Evolutionary conservation across 2,888 invertebrate genomes (phyloP).

Genomic region (Stomorhina lunata): DNA sequence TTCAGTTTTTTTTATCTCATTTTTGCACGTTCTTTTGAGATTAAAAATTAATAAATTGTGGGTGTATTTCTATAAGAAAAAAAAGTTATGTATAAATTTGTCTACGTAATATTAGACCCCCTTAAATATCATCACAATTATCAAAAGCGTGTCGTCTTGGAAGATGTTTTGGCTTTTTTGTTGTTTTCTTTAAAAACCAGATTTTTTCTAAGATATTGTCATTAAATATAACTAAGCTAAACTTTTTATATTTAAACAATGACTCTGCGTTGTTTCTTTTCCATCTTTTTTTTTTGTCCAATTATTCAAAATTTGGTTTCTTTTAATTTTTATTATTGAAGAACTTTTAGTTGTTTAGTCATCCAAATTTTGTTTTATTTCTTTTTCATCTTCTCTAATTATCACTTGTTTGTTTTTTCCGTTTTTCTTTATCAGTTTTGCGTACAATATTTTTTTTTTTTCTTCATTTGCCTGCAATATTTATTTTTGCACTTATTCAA

Average conservation of each 20-base stretch:
- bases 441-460: not conserved
- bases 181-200: not conserved
- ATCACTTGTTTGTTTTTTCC: conserved; percentile 38
- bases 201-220: not conserved
- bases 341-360: conserved; percentile 55
- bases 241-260: not conserved
- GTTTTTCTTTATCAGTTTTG: conserved; percentile 15
- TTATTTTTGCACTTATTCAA: not conserved
- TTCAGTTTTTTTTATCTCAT: not conserved
- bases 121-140: conserved; percentile 35
- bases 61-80: conserved; percentile 3
- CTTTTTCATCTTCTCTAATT: conserved; percentile 24
- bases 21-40: not conserved
- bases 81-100: not conserved
- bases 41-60: conserved; percentile 6
- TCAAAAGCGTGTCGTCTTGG: conserved; percentile 33
- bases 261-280: not conserved
- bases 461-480: too few relatives aligned
- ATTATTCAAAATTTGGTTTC: conserved; percentile 1
- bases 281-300: conserved; percentile 9
- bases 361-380: conserved; percentile 39
- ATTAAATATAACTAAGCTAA: not conserved
- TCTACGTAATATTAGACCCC: not conserved
- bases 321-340: conserved; percentile 4
- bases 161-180: not conserved